Evolutionary conservation across 2,888 invertebrate genomes (phyloP).

Genomic region (Trissonchulus sp.): DNA sequence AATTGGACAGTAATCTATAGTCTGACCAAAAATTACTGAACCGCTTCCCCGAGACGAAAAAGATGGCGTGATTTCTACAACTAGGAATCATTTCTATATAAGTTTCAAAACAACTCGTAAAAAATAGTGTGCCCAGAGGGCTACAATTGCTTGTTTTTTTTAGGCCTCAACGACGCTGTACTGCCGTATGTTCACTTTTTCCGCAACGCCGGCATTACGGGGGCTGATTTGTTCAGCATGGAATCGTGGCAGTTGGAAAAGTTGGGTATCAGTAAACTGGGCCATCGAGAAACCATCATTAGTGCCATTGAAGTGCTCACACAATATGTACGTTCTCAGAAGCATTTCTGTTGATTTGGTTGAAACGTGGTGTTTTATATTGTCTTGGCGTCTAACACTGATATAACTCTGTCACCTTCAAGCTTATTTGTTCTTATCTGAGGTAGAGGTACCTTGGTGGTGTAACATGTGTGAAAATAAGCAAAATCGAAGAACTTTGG

Average conservation of each 20-base stretch:
- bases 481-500: too few species aligned
- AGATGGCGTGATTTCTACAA: too few species aligned
- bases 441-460: too few species aligned
- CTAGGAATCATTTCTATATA: neutral
- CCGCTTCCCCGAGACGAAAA: neutral
- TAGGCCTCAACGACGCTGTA: slow-evolving; percentile 73
- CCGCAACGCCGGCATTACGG: slow-evolving; percentile 72
- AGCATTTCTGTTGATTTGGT: too few species aligned
- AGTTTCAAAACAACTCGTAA: neutral
- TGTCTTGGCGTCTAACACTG: too few species aligned
- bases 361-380: too few species aligned
- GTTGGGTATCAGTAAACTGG: slow-evolving; percentile 75
- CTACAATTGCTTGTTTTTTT: slow-evolving; percentile 28
- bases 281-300: slow-evolving; percentile 85
- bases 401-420: too few species aligned
- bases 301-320: slow-evolving; percentile 83
- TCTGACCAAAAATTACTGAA: too few species aligned
- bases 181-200: slow-evolving; percentile 73
- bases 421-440: too few species aligned
- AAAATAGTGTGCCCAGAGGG: neutral
- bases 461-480: too few species aligned
- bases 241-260: slow-evolving; percentile 80
- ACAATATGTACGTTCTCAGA: slow-evolving; percentile 67
- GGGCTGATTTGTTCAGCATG: slow-evolving; percentile 72
- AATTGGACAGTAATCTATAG: too few species aligned